A percentile compares a stretch with the other conserved stretches of the same genome.
These are phyloP conservation scores for Adelosebastes latens DNA, from an alignment of 2,797 vertebrate species.

Conservation along the genomic window DNA sequence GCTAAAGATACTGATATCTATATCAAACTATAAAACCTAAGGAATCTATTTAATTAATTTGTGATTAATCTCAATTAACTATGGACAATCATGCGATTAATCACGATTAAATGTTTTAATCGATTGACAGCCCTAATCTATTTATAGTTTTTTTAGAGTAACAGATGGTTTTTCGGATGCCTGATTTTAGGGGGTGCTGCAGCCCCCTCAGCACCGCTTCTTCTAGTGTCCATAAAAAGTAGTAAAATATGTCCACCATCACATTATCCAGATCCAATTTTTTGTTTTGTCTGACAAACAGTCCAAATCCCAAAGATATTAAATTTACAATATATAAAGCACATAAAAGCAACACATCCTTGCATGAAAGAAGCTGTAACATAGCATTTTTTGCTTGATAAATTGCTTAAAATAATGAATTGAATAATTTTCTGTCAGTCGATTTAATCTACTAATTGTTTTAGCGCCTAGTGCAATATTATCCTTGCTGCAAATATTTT, in stretches of 20 bases:
- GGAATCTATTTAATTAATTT: no score
- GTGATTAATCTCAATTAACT: no score
- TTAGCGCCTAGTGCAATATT: not conserved
- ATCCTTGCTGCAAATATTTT: not conserved
- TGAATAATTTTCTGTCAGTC: not conserved
- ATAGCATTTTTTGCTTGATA: not conserved
- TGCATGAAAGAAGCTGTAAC: not conserved
- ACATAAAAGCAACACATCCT: not conserved
- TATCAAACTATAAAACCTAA: no score
- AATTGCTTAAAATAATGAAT: not conserved
- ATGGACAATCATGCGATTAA: no score
- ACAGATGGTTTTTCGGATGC: no score
- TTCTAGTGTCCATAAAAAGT: not conserved
- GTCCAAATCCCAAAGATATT: not conserved
- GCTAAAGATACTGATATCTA: no score
- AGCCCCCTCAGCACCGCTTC: not conserved
- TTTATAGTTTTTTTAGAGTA: no score
- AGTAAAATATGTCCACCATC: not conserved
- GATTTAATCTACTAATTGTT: not conserved
- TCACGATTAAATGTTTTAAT: no score
- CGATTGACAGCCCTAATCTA: no score
- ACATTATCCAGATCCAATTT: no score
- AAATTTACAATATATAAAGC: not conserved
- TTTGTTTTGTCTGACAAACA: not conserved
- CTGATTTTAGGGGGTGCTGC: not conserved